Conservation (phyloP, 1,140 invertebrate genomes). For the Aporrectodea caliginosa region DNA sequence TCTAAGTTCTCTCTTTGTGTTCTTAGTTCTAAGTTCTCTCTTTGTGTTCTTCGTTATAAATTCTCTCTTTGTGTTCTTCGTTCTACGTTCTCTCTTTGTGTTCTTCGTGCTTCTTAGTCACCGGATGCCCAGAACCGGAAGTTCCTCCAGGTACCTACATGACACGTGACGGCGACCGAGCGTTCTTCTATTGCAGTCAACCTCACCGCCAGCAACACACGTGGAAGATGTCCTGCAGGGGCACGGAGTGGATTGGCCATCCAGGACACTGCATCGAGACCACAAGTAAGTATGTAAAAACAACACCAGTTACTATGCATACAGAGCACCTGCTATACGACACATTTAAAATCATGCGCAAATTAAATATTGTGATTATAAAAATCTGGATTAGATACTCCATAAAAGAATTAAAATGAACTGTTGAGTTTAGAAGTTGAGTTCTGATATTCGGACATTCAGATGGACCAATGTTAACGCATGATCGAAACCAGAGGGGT, state of each 20-base stretch:
- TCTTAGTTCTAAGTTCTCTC: no score
- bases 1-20: no score
- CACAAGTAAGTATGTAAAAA: neutral
- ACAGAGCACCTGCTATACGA: neutral
- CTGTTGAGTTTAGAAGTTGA: no score
- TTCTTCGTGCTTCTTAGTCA: neutral
- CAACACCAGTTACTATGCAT: neutral
- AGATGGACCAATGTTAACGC: no score
- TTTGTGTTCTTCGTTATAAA: neutral
- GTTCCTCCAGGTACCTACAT: neutral
- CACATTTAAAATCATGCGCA: neutral
- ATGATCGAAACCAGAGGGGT: no score
- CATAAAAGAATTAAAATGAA: no score
- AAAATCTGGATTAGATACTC: neutral
- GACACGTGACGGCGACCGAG: neutral
- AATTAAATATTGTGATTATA: neutral
- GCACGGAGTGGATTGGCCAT: neutral
- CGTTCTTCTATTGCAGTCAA: neutral
- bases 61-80: neutral
- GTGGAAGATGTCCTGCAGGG: neutral
- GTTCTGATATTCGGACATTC: no score
- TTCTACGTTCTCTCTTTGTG: neutral
- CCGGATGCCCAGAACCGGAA: neutral
- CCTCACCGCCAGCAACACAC: neutral
- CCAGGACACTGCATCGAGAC: neutral